Evolutionary conservation across 2,113 vertebrate species (phyloP), one percentile per base, ranked within the genome.

Genomic region (Acrocephalus kingi): DNA sequence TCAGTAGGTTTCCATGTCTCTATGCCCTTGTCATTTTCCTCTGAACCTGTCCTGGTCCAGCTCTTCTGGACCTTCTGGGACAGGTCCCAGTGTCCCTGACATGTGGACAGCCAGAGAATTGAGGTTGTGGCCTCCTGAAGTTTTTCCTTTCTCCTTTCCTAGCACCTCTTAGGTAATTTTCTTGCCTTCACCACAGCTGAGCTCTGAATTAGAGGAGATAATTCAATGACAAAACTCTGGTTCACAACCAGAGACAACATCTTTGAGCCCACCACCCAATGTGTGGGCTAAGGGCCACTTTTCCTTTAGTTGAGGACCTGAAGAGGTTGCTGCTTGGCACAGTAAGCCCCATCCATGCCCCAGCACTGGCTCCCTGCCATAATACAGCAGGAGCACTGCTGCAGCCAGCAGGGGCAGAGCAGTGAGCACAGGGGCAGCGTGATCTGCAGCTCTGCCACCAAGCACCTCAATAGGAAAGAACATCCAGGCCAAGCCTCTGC

Each of bases 381-480:
- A 43, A 75, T 13, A 4, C 3, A 7, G 39, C 7, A 1, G 80
- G 43, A 89, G 52, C 43, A 10, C 15, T 21, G 51, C 55, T 43
- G 12, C 62, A 92, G 63, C 48, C 2, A 0, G 74, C 41, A 35
- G 63, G 43, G 77, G 37, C 83, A 84, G 39, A 77, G 39, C 2
- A 6, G 43, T 2, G 8, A 91, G 79, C 35, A 39, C 41, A 1
- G 3, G 49, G 33, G 23, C 3, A 3, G 33, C 0, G 0, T 17
- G 27, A 56, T 17, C 66, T 69, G 55, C 69, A 85, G n/a, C 75
- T 71, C 71, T n/a, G 75, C 10, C 75, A 62, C 23, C 61, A 66
- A 30, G 14, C 31, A 39, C 16, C 37, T 69, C 41, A 30, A 52
- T 1, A 17, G 46, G 10, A 31, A 67, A 84, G 81, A 52, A 37